Evolutionary conservation across 2,888 invertebrate species (phyloP).

Genomic region (Seira musarum): DNA sequence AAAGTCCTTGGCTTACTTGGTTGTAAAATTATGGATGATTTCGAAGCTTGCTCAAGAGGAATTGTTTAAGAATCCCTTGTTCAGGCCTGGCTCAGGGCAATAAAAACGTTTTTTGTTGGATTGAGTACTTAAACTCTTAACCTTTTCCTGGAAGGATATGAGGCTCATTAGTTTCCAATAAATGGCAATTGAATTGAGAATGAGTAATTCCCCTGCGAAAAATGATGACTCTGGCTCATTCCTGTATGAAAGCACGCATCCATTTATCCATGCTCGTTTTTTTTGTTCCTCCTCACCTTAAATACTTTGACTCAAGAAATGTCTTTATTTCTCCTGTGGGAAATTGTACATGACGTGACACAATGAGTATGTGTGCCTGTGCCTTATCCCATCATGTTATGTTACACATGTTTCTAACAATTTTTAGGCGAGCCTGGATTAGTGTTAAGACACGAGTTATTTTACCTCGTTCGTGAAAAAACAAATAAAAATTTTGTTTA

Average conservation of each 20-base stretch:
- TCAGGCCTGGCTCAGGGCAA: slow-evolving; percentile 22
- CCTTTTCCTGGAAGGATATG: slow-evolving; percentile 55
- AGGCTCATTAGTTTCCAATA: slow-evolving; percentile 57
- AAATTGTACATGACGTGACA: too few species aligned
- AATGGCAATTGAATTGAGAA: slow-evolving; percentile 13
- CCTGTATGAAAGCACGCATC: background rate
- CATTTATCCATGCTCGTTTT: background rate
- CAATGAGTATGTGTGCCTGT: too few species aligned
- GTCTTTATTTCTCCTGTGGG: slow-evolving; percentile 46
- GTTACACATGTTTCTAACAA: background rate
- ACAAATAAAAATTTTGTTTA: slow-evolving; percentile 3
- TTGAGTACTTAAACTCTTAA: slow-evolving; percentile 56
- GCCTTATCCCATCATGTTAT: background rate
- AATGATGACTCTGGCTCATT: background rate
- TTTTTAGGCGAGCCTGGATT: background rate
- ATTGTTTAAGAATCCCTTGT: background rate
- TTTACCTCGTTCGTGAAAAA: background rate
- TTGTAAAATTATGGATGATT: slow-evolving; percentile 34
- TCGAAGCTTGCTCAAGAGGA: too few species aligned
- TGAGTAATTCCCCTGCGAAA: background rate
- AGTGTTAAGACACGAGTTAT: slow-evolving; percentile 32
- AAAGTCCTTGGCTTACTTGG: background rate
- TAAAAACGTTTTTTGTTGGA: slow-evolving; percentile 38
- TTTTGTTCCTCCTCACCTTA: background rate
- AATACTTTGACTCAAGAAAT: background rate